A percentile compares a stretch with the other conserved stretches of the same genome.
These are phyloP conservation scores for Buphagus erythrorhynchus DNA, from an alignment of 2,797 vertebrate genomes.

Conservation along the genomic window DNA sequence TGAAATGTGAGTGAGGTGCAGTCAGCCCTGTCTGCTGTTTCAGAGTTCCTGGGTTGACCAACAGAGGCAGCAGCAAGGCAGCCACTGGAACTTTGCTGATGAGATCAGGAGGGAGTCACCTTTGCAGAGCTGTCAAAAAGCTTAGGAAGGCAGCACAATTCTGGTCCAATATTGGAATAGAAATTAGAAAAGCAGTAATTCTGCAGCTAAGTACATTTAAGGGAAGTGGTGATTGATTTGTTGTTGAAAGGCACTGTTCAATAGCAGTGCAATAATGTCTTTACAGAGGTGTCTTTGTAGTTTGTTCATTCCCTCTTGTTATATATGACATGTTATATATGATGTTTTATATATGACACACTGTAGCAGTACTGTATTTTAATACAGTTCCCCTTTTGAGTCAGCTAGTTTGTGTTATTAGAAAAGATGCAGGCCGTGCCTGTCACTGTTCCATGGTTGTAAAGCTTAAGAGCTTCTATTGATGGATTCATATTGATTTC, in stretches of 20 bases:
- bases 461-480: not conserved
- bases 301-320: not conserved
- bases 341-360: not conserved
- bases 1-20: not conserved
- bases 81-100: not conserved
- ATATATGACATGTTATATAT: not conserved
- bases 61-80: not conserved
- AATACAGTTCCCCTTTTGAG: not conserved
- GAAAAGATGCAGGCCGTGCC: not conserved
- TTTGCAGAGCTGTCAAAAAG: not conserved
- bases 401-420: not conserved
- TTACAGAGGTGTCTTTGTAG: not conserved
- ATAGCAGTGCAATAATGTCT: not conserved
- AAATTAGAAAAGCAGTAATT: not conserved
- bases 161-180: not conserved
- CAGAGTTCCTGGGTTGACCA: not conserved
- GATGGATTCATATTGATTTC: not conserved
- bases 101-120: not conserved
- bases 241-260: not conserved
- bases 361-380: not conserved
- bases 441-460: not conserved
- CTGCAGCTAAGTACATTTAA: not conserved
- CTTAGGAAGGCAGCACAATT: not conserved
- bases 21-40: accelerated
- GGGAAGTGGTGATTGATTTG: not conserved